Conservation (phyloP, 1,140 invertebrate species). For the Magallana ariakensis region DNA sequence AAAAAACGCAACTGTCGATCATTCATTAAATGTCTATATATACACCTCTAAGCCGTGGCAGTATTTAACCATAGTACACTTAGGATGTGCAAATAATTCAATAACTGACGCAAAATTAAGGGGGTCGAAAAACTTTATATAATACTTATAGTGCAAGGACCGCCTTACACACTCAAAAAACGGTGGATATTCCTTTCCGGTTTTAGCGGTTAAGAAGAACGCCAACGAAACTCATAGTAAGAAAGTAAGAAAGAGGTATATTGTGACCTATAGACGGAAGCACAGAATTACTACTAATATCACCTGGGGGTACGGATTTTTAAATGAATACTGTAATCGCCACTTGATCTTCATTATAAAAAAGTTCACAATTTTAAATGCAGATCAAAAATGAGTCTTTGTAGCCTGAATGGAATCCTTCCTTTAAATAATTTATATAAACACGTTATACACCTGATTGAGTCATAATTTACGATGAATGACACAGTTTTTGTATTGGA, state of each 20-base stretch:
- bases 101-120: background rate
- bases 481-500: background rate
- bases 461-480: background rate
- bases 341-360: background rate
- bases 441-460: background rate
- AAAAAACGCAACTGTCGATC: background rate
- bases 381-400: background rate
- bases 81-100: background rate
- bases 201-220: background rate
- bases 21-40: background rate
- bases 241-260: background rate
- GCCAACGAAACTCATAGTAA: background rate
- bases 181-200: background rate
- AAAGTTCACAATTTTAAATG: background rate
- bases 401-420: no score
- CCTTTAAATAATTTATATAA: background rate
- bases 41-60: background rate
- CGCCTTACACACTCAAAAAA: constrained; percentile 4
- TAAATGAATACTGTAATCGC: constrained; percentile 1
- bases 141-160: background rate
- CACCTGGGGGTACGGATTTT: background rate
- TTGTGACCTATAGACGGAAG: no score
- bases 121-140: constrained; percentile 1
- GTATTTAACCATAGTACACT: background rate
- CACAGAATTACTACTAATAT: background rate